phyloP scores from a whole-genome alignment of 2,113 vertebrate species.

The Tapirus terrestris region DNA sequence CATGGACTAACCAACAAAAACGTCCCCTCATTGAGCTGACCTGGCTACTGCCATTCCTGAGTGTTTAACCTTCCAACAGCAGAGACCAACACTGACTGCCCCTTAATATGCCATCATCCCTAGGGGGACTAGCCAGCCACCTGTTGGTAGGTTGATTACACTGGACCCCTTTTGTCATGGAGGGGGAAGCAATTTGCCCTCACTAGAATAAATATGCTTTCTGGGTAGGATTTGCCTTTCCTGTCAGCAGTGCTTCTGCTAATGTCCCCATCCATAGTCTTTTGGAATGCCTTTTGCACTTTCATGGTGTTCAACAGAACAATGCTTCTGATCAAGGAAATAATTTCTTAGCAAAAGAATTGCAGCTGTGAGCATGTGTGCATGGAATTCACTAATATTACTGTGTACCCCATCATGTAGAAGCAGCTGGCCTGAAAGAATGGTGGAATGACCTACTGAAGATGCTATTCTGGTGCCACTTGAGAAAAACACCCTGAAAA shows the following conservation, averaged over 20 bases:
- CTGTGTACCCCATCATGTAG: neutral
- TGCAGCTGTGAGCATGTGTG: neutral
- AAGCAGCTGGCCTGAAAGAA: neutral
- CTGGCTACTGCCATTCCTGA: neutral
- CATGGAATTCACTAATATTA: neutral
- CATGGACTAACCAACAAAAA: neutral
- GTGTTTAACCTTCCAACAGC: neutral
- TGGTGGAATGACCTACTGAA: neutral
- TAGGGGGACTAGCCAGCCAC: neutral
- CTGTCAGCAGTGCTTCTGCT: neutral
- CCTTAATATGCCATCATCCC: neutral
- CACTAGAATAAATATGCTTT: neutral
- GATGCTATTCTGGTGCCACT: neutral
- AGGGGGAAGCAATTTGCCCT: neutral
- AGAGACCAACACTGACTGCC: neutral
- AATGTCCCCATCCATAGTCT: neutral
- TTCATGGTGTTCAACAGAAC: neutral
- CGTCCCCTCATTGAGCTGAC: neutral
- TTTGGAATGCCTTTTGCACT: neutral
- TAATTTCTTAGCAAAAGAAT: neutral
- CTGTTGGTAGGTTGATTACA: neutral
- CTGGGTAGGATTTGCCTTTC: neutral
- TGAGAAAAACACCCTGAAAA: neutral
- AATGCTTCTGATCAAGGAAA: neutral
- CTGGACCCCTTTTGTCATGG: neutral